Base-by-base conservation (phyloP, 2,888 invertebrate genomes). In the Phengaris arion region DNA sequence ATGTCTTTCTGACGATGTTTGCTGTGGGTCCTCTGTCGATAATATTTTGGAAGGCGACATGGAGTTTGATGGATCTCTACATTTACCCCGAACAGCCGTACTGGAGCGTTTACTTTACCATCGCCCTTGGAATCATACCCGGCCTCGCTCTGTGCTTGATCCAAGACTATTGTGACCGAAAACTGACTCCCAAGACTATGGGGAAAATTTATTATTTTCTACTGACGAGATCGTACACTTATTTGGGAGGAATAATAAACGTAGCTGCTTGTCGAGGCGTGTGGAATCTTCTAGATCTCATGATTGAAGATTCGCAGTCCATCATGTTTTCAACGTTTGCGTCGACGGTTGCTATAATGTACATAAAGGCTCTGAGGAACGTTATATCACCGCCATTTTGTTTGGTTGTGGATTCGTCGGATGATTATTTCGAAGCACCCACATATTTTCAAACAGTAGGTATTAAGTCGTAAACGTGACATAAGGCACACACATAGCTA, bases 41-140 rank as follows among this genome's bases (percentile, higher is more conserved):
- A 6, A 95, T 96, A 81, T 96, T 96, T 35, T 98, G 98, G 98
- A 93, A 97, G 81, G 97, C 98, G 10, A 94, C 96, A 0, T 98
- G 98, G 97, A 95, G 95, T 9, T 87, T 97, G 55, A 94, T 97
- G 85, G 97, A 98, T 82, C 84, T 96, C 35, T 95, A 95, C 81
- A 89, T 97, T 55, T 95, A 94, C 80, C 96, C 96, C 0, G 87
- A 91, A 0, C 88, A 95, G 76, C 83, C 85, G 7, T 84, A 94
- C 0, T 81, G 92, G 35, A 96, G 96, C 79, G 94, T 95, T 9
- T 83, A 94, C 59, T 88, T 94, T 68, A 96, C 96, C 64, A 90
- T 96, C 72, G 85, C 89, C 2, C 92, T 96, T 75, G 96, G 97
- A 0, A 91, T 95, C 76, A 81, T 92, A 57, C 96, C 96, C 0